phyloP scores from a whole-genome alignment of 1,140 invertebrate species.

The Drosophila nebulosa region DNA sequence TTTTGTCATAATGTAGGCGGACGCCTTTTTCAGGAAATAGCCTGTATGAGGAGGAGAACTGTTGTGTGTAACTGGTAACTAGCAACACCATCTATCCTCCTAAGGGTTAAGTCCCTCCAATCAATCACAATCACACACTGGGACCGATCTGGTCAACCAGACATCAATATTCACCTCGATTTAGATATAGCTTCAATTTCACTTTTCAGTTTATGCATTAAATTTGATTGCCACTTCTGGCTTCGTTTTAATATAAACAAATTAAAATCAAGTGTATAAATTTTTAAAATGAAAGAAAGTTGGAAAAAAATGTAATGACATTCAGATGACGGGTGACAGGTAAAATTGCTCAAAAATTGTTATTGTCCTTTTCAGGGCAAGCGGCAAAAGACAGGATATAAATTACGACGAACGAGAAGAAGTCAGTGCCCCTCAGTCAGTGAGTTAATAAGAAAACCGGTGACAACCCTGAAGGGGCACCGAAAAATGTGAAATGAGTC shows the following conservation, averaged over 20 bases:
- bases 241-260: neutral
- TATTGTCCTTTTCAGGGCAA: neutral
- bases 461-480: slow-evolving; percentile 34
- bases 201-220: too few species aligned
- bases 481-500: slow-evolving; percentile 68
- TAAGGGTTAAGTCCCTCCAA: too few species aligned
- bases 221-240: too few species aligned
- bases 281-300: neutral
- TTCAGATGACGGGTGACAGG: neutral
- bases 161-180: too few species aligned
- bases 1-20: too few species aligned
- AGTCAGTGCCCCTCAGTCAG: slow-evolving; percentile 25
- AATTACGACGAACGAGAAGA: slow-evolving; percentile 46
- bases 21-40: too few species aligned
- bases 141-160: too few species aligned
- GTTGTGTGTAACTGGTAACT: too few species aligned
- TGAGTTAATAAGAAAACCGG: slow-evolving; percentile 60
- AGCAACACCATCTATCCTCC: too few species aligned
- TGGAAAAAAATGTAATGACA: neutral
- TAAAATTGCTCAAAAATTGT: neutral
- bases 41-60: too few species aligned
- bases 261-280: neutral
- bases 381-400: slow-evolving; percentile 41
- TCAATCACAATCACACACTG: too few species aligned
- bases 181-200: too few species aligned